Evolutionary conservation across 1,140 invertebrate species (phyloP).

Genomic region (Calycopis cecrops): DNA sequence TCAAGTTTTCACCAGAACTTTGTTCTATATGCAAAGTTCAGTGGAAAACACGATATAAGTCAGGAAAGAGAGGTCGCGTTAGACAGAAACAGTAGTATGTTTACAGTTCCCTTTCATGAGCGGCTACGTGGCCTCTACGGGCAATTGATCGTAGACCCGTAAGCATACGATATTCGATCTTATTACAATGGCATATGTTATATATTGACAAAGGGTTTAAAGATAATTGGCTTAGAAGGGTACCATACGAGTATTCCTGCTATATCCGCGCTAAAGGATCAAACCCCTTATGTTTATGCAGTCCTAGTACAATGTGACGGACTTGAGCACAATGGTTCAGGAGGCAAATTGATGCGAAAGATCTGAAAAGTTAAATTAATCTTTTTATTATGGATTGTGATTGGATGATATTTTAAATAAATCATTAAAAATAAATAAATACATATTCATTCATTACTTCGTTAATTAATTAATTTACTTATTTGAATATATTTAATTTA

Average conservation of each 20-base stretch:
- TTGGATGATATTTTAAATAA: no score
- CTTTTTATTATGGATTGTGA: no score
- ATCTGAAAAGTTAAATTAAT: not conserved
- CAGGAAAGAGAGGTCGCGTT: constrained; percentile 12
- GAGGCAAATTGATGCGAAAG: not conserved
- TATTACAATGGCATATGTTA: no score
- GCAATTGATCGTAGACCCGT: constrained; percentile 32
- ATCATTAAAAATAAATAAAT: no score
- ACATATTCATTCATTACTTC: no score
- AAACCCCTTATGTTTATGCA: constrained; percentile 35
- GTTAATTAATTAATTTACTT: no score
- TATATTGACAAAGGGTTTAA: no score
- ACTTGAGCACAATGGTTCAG: constrained; percentile 67
- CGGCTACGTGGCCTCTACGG: constrained; percentile 37
- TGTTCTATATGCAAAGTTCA: constrained; percentile 14
- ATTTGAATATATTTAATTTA: no score
- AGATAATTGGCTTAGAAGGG: no score
- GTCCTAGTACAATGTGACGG: constrained; percentile 55
- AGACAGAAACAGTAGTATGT: constrained; percentile 22
- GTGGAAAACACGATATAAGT: no score
- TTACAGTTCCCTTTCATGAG: constrained; percentile 27
- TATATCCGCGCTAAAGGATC: constrained; percentile 35
- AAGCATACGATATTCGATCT: no score
- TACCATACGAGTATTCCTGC: not conserved
- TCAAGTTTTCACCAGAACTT: not conserved